Percentiles rank a stretch among this genome's conserved stretches.
phyloP scores from a whole-genome alignment of 2,797 vertebrate genomes.

The Sebastes steindachneri region DNA sequence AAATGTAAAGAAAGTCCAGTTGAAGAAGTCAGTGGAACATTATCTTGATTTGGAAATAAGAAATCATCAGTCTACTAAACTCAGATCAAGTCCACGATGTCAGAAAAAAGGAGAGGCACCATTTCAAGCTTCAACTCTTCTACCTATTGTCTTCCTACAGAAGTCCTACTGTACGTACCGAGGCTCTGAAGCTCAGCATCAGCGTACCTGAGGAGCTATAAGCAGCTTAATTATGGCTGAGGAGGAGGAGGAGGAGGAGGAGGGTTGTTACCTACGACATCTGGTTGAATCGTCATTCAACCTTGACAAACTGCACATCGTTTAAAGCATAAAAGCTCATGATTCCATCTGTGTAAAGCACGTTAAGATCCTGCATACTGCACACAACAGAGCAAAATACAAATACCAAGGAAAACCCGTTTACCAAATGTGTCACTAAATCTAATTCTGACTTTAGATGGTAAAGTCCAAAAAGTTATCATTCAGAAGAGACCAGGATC shows the following conservation, averaged over 20 bases:
- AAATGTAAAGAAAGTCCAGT: not conserved
- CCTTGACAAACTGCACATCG: not conserved
- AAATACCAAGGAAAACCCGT: too few relatives aligned
- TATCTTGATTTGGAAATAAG: not conserved
- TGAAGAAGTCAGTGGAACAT: not conserved
- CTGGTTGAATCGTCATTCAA: not conserved
- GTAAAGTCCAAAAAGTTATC: not conserved
- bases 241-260: not conserved
- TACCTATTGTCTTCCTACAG: not conserved
- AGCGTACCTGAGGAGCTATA: not conserved
- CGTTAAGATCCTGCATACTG: too few relatives aligned
- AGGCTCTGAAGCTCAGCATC: not conserved
- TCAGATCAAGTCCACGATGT: not conserved
- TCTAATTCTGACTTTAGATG: not conserved
- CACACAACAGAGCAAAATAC: too few relatives aligned
- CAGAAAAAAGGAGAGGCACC: too few relatives aligned
- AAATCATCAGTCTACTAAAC: not conserved
- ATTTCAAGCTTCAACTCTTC: not conserved
- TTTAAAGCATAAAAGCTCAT: not conserved
- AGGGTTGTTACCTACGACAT: not conserved
- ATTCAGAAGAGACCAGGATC: not conserved
- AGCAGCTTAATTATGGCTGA: not conserved
- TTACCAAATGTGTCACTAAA: too few relatives aligned
- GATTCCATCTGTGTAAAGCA: not conserved
- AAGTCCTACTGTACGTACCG: not conserved